phyloP scores from a whole-genome alignment of 2,888 invertebrate genomes.

The Lycocerus yunnanus region DNA sequence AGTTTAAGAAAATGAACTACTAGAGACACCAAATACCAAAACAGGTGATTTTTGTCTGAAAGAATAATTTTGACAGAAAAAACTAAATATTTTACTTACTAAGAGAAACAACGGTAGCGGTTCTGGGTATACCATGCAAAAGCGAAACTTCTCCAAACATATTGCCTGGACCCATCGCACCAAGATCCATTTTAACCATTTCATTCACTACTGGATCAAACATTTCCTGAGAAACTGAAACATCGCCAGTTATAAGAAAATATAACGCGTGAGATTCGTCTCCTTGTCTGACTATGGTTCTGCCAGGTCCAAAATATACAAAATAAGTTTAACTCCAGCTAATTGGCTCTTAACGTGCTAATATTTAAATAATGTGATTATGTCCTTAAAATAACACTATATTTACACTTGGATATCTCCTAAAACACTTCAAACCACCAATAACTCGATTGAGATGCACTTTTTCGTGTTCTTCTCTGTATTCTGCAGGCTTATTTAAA shows the following conservation, averaged over 20 bases:
- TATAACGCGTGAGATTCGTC: constrained; percentile 65
- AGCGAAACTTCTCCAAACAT: constrained; percentile 72
- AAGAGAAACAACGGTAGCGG: constrained; percentile 63
- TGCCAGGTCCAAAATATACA: constrained; percentile 63
- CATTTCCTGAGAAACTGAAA: constrained; percentile 58
- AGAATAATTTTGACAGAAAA: no score
- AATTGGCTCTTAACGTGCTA: constrained; percentile 65
- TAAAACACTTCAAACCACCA: constrained; percentile 66
- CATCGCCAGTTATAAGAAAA: constrained; percentile 67
- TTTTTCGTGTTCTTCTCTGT: constrained; percentile 65
- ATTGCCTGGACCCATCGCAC: constrained; percentile 61
- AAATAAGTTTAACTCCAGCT: constrained; percentile 65
- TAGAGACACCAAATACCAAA: no score
- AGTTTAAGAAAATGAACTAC: no score
- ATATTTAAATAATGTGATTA: neutral
- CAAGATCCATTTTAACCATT: constrained; percentile 57
- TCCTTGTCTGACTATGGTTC: constrained; percentile 66
- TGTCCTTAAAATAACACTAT: neutral
- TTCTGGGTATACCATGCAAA: constrained; percentile 64
- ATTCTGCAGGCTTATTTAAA: constrained; percentile 59
- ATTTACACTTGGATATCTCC: constrained; percentile 62
- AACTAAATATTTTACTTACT: no score
- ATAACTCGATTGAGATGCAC: constrained; percentile 63
- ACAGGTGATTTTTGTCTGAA: no score
- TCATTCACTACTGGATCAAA: constrained; percentile 60